Conservation (phyloP, 2,797 vertebrate genomes). For the Lutjanus argentimaculatus region DNA sequence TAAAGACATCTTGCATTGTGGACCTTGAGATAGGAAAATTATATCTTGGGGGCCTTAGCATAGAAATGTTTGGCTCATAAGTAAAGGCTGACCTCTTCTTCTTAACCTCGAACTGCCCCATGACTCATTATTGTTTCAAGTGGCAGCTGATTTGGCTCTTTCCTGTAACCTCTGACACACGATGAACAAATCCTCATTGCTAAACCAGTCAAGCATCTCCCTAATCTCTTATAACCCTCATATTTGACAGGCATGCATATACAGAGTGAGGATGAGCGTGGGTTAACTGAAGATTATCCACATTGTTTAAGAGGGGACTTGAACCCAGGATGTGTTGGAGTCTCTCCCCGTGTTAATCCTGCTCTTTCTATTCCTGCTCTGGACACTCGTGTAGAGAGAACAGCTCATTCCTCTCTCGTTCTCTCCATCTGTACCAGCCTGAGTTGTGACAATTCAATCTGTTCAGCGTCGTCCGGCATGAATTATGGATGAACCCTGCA, state of each 20-base stretch:
- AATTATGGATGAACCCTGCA: constrained; percentile 74
- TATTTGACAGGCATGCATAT: constrained; percentile 21
- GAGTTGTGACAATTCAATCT: constrained; percentile 75
- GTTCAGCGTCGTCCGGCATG: constrained; percentile 61
- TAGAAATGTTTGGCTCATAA: too few relatives aligned
- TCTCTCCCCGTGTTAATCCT: constrained; percentile 31
- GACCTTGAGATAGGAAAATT: too few relatives aligned
- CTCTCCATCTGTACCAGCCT: constrained; percentile 42
- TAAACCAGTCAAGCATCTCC: constrained; percentile 26
- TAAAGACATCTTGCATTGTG: too few relatives aligned
- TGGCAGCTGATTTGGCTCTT: constrained; percentile 22
- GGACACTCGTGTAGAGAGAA: constrained; percentile 27
- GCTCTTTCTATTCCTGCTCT: constrained; percentile 34
- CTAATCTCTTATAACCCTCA: constrained; percentile 36
- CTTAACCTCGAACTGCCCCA: neutral
- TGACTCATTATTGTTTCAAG: constrained; percentile 4
- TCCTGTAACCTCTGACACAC: constrained; percentile 42
- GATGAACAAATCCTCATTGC: constrained; percentile 43
- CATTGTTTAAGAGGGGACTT: constrained; percentile 50
- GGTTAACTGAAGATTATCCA: constrained; percentile 57
- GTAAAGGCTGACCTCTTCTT: neutral
- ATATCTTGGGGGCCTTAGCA: too few relatives aligned
- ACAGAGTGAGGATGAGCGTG: constrained; percentile 2
- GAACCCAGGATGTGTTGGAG: constrained; percentile 29
- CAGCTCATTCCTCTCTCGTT: constrained; percentile 40